Base-by-base conservation (phyloP, 2,888 invertebrate genomes). In the Hirtodrosophila cameraria region DNA sequence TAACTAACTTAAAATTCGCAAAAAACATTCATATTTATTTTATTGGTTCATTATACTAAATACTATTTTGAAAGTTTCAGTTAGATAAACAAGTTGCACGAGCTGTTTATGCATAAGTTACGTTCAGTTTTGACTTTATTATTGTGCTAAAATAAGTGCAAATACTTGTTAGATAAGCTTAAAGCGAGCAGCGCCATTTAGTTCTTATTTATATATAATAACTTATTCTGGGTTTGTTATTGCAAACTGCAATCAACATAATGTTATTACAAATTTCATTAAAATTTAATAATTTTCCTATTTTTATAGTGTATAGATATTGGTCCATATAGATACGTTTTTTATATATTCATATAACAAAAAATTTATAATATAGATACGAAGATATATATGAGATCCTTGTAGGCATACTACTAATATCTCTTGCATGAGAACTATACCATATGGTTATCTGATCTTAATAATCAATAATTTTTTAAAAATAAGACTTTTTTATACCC, bases 91-190 rank as follows among this genome's bases (percentile, higher is more conserved):
- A 25, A 33, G n/a, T 2, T 39, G 16, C 11, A 25, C 27, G 15
- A 1, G 5, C 15, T 38, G 5, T 11, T 12, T 25, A 16, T 12
- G 1, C 23, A 23, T 12, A 5, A 31, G 18, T 27, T 9, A 23
- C 31, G 33, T 41, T 2, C 12, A 30, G 16, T 13, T 38, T 49
- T 33, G 30, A 30, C 31, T 61, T 57, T 53, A 31, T 39, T 64
- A 15, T 45, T 36, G 41, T 35, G 58, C 49, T 42, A 36, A 58
- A 69, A 63, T 12, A 12, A 58, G 43, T 23, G 49, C 25, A 64
- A 69, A 69, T 54, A 50, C 54, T 54, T 69, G 54, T 18, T 41
- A 50, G 70, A 64, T 62, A 54, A 58, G 52, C 62, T 35, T 2
- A 15, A 46, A 25, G 27, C 20, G 23, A 59, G 27, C 50, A 36